These are phyloP conservation scores for Callinectes sapidus DNA, from an alignment of 2,888 invertebrate species.

Conservation along the genomic window DNA sequence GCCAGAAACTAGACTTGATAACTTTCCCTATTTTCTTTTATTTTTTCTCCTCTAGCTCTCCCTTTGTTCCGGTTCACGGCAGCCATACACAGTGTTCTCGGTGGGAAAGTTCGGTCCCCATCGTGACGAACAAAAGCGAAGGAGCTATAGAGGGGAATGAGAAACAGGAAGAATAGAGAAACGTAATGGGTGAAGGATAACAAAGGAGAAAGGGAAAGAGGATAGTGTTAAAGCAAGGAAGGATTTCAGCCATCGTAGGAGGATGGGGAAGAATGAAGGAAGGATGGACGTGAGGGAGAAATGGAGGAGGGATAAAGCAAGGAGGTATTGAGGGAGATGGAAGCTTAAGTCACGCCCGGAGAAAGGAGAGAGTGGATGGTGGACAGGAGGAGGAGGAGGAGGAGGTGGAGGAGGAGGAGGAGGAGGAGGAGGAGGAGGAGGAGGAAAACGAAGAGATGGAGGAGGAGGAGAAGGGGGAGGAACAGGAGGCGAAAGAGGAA, in stretches of 20 bases:
- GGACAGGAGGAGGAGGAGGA: too few relatives aligned
- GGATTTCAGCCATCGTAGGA: too few relatives aligned
- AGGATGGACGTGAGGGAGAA: background rate
- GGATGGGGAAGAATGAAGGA: background rate
- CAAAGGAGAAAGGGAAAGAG: too few relatives aligned
- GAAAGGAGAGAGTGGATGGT: background rate
- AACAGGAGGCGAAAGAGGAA: background rate
- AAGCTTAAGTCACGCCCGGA: background rate
- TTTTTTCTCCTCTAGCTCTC: background rate
- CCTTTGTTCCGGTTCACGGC: background rate
- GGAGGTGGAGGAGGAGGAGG: background rate
- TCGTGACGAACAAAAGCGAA: background rate
- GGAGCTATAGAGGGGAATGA: background rate
- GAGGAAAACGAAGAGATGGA: too few relatives aligned
- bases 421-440: background rate
- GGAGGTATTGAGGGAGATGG: conserved; percentile 3
- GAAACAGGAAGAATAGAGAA: too few relatives aligned
- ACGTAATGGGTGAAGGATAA: too few relatives aligned
- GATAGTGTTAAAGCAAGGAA: too few relatives aligned
- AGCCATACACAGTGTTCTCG: background rate
- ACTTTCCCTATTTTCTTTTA: background rate
- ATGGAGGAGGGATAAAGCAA: conserved; percentile 15
- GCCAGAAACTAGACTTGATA: background rate
- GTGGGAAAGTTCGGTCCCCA: background rate
- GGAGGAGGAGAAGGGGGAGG: background rate